phyloP scores from a whole-genome alignment of 1,140 invertebrate species.

The Chironomus striatipennis region DNA sequence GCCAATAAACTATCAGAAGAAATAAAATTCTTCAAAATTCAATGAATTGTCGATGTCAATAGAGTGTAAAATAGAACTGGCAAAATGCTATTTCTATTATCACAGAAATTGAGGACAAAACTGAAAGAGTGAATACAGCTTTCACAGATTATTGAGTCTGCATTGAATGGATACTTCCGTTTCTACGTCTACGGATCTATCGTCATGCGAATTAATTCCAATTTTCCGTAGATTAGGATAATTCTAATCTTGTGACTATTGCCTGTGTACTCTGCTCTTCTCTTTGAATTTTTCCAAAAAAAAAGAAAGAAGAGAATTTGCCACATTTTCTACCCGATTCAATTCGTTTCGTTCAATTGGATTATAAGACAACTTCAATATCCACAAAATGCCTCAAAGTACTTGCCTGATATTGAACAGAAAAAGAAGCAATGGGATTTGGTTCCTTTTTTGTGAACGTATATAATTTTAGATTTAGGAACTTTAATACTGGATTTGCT shows the following conservation, averaged over 20 bases:
- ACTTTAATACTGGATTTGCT: background rate
- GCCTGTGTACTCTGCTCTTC: background rate
- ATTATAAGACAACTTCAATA: background rate
- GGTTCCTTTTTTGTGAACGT: background rate
- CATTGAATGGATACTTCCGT: background rate
- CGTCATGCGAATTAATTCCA: conserved; percentile 12
- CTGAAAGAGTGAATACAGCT: background rate
- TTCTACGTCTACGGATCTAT: background rate
- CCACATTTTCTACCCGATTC: background rate
- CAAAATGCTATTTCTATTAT: too few relatives aligned
- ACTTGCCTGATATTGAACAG: background rate
- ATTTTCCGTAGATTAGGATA: background rate
- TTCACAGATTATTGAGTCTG: background rate
- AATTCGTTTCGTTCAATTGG: conserved; percentile 1
- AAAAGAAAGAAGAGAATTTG: too few relatives aligned
- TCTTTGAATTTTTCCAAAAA: background rate
- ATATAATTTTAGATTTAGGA: background rate
- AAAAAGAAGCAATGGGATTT: too few relatives aligned
- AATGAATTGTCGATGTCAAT: too few relatives aligned
- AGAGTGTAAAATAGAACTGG: too few relatives aligned
- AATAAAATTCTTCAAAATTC: too few relatives aligned
- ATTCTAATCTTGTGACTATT: background rate
- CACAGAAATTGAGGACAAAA: too few relatives aligned
- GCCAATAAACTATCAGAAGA: too few relatives aligned
- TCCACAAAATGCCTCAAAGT: background rate